Conservation (phyloP, 2,113 vertebrate genomes). For the Triplophysa rosa region DNA sequence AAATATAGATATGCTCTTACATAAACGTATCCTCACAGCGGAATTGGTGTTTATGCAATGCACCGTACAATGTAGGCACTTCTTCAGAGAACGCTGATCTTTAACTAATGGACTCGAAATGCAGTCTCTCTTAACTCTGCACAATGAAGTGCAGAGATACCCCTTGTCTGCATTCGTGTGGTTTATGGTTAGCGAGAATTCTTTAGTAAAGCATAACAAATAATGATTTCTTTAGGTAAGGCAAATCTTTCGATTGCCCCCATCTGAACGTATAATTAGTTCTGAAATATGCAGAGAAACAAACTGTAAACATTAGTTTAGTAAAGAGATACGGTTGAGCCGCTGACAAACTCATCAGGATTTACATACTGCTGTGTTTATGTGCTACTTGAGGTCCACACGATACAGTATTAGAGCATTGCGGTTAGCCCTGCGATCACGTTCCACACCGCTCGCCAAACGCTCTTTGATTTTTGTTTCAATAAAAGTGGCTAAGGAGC, state of each 20-base stretch:
- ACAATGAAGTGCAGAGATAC: constrained; percentile 19
- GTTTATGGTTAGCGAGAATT: constrained; percentile 6
- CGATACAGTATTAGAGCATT: background rate
- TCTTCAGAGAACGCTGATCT: constrained; percentile 40
- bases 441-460: no score
- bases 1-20: constrained; percentile 48
- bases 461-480: background rate
- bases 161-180: background rate
- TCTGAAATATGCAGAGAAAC: constrained; percentile 15
- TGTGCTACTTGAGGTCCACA: background rate
- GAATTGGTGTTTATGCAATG: constrained; percentile 42
- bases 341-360: background rate
- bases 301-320: constrained; percentile 16
- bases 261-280: constrained; percentile 10
- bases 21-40: constrained; percentile 48
- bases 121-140: constrained; percentile 21
- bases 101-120: constrained; percentile 43
- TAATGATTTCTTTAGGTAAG: constrained; percentile 8
- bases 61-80: constrained; percentile 10
- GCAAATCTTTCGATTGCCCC: constrained; percentile 3
- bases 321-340: background rate
- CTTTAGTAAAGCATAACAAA: constrained; percentile 1
- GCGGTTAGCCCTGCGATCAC: background rate
- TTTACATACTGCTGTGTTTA: background rate
- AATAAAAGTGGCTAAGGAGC: background rate